Evolutionary conservation across 2,113 vertebrate genomes (phyloP).

Genomic region (Vombatus ursinus): DNA sequence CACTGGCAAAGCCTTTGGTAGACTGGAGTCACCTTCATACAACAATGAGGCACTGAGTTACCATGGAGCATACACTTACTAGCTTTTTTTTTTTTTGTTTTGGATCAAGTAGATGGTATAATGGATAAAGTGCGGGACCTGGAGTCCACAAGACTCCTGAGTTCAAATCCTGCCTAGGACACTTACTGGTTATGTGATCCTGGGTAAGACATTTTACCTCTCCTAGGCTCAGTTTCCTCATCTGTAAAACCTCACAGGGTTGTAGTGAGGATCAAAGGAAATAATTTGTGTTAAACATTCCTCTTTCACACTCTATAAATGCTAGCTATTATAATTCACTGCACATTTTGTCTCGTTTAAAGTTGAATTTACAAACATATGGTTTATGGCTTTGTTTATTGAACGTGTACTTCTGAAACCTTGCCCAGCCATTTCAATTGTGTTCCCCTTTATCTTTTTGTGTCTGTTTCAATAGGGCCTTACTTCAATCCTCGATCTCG

Average conservation of each 20-base stretch:
- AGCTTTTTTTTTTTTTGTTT: background rate
- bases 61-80: no score
- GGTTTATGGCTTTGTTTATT: background rate
- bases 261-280: background rate
- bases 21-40: background rate
- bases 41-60: background rate
- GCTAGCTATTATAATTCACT: background rate
- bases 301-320: background rate
- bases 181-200: background rate
- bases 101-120: background rate
- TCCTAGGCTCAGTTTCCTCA: background rate
- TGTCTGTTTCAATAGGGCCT: slow-evolving; percentile 85
- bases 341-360: background rate
- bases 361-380: background rate
- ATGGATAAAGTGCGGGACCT: background rate
- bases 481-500: slow-evolving; percentile 96
- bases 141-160: background rate
- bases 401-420: background rate
- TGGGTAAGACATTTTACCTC: background rate
- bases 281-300: background rate
- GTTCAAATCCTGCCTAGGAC: background rate
- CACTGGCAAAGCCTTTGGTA: background rate
- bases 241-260: background rate
- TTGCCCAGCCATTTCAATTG: background rate
- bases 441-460: background rate